Base-by-base conservation (phyloP, 1,140 invertebrate genomes). In the Heliconius eleuchia region DNA sequence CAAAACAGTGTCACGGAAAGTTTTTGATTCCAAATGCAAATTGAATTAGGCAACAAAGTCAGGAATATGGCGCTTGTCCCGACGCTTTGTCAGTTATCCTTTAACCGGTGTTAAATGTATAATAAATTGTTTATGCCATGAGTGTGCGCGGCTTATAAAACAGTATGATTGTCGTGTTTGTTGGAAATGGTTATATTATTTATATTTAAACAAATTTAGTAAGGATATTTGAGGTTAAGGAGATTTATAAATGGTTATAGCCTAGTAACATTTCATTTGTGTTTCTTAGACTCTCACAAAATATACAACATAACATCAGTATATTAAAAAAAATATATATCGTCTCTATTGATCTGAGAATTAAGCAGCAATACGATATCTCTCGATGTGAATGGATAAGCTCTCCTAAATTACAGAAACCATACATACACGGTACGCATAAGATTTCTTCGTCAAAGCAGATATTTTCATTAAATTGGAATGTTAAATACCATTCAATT, bases 1-100 rank as follows among this genome's bases (percentile, higher is more conserved):
- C 92, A 94, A 94, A 94, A 94, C 93, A 94, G 93, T 94, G 93
- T 94, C 93, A 94, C 92, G 91, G 83, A 92, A 94, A 94, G 90
- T 94, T 94, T 94, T 93, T 92, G 92, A 93, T 93, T 94, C 88
- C 81, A 81, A 91, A 94, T 94, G 93, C 90, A 94, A 94, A 94
- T 93, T 89, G 87, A 91, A 94, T 94, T 94, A 94, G 91, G 82
- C 89, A 92, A 94, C 89, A 90, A 90, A 91, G 90, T 92, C 90
- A 86, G 86, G 88, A 88, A 84, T 91, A 84, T 87, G 83, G 84
- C 87, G 86, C 88, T 89, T 84, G 84, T 86, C 84, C 85, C 82
- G 76, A 80, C 83, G 85, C 82, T 90, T 88, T 87, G 85, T 88
- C 86, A 86, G 85, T 88, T 87, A 89, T 90, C 83, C 83, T 85